A percentile compares a stretch with the other conserved stretches of the same genome.
These are phyloP conservation scores for Patella caerulea DNA, from an alignment of 2,888 invertebrate species.

Conservation along the genomic window DNA sequence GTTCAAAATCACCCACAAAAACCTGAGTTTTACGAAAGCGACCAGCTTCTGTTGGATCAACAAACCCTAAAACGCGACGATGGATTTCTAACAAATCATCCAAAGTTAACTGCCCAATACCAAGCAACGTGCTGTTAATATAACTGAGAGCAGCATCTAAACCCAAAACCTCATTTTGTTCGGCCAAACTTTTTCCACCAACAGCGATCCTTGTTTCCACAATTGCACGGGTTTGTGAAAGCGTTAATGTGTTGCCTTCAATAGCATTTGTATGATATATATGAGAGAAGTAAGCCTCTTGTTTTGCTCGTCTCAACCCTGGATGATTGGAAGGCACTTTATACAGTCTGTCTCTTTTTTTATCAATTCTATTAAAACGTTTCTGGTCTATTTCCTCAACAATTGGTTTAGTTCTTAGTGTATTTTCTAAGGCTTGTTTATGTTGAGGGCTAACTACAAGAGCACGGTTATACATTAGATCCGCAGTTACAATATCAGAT, in stretches of 20 bases:
- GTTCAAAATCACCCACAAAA: slow-evolving; percentile 94
- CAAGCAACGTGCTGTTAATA: slow-evolving; percentile 79
- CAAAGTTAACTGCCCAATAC: slow-evolving; percentile 82
- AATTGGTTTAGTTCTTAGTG: slow-evolving; percentile 87
- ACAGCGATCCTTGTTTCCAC: slow-evolving; percentile 87
- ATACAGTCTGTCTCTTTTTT: slow-evolving; percentile 85
- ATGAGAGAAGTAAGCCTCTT: slow-evolving; percentile 93
- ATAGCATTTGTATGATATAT: slow-evolving; percentile 98
- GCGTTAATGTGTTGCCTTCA: slow-evolving; percentile 96
- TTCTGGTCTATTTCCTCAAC: slow-evolving; percentile 88
- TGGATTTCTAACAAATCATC: slow-evolving; percentile 94
- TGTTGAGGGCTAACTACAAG: slow-evolving; percentile 88
- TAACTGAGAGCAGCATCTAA: slow-evolving; percentile 95
- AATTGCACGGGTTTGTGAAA: slow-evolving; percentile 91
- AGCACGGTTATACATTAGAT: slow-evolving; percentile 88
- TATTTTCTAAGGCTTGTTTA: slow-evolving; percentile 75
- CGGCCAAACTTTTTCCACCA: slow-evolving; percentile 92
- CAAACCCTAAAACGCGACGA: slow-evolving; percentile 91
- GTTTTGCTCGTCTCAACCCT: slow-evolving; percentile 88
- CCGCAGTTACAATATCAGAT: slow-evolving; percentile 88
- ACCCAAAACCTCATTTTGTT: slow-evolving; percentile 94
- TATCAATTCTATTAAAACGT: slow-evolving; percentile 84
- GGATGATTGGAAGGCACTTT: slow-evolving; percentile 85
- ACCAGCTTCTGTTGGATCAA: slow-evolving; percentile 93
- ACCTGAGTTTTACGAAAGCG: slow-evolving; percentile 82